phyloP scores from a whole-genome alignment of 2,797 vertebrate species.

The Cheirogaleus major region DNA sequence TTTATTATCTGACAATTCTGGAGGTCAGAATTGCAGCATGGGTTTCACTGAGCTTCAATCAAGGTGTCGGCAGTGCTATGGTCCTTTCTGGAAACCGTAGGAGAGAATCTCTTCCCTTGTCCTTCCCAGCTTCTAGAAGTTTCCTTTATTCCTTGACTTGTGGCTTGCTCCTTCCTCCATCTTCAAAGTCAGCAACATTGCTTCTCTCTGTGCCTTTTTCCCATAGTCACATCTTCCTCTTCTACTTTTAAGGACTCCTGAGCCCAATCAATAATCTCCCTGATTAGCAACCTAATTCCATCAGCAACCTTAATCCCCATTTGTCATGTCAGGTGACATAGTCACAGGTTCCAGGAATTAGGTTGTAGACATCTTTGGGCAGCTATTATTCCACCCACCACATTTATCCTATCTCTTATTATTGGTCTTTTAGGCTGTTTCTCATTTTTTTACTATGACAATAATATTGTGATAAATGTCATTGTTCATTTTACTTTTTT shows the following conservation, averaged over 20 bases:
- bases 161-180: background rate
- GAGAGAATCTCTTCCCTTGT: background rate
- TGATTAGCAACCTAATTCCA: background rate
- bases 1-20: background rate
- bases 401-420: background rate
- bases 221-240: background rate
- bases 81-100: background rate
- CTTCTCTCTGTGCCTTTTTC: background rate
- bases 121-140: background rate
- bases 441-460: slow-evolving; percentile 2
- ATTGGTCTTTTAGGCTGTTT: background rate
- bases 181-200: background rate
- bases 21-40: background rate
- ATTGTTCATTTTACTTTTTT: background rate
- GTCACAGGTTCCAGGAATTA: background rate
- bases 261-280: background rate
- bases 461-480: background rate
- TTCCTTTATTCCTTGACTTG: background rate
- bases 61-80: background rate
- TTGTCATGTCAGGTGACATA: background rate
- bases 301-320: background rate
- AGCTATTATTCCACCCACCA: background rate
- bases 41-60: background rate
- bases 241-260: background rate
- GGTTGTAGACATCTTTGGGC: background rate